phyloP scores from a whole-genome alignment of 2,888 invertebrate genomes.

The Tryphoninae sp. region DNA sequence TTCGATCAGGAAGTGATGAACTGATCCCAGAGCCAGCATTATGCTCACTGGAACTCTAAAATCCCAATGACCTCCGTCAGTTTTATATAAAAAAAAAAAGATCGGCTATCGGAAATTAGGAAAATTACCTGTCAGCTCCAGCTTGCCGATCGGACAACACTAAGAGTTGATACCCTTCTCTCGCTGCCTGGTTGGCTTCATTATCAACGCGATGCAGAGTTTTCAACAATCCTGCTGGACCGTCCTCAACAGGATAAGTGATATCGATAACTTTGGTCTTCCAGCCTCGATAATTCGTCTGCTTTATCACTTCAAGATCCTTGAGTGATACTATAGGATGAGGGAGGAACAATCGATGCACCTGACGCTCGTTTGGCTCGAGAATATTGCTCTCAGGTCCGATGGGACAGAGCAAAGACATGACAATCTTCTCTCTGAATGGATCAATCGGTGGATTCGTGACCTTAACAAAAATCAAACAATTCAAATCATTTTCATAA shows the following conservation, averaged over 20 bases:
- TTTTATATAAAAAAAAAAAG: not conserved
- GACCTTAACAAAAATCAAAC: constrained; percentile 82
- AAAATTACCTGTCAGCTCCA: constrained; percentile 82
- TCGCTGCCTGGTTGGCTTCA: constrained; percentile 91
- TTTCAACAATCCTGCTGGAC: constrained; percentile 88
- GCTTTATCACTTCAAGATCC: constrained; percentile 94
- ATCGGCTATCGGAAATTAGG: not conserved
- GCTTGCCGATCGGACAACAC: constrained; percentile 92
- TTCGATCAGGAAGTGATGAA: constrained; percentile 97
- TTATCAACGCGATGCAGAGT: constrained; percentile 91
- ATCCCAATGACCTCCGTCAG: constrained; percentile 25
- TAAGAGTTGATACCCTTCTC: constrained; percentile 90
- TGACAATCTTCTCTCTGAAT: constrained; percentile 98
- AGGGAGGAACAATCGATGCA: constrained; percentile 94
- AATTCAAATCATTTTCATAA: not conserved
- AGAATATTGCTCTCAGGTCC: constrained; percentile 98
- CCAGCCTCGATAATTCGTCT: constrained; percentile 94
- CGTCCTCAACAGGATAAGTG: constrained; percentile 91
- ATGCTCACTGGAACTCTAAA: constrained; percentile 89
- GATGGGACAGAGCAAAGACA: constrained; percentile 98
- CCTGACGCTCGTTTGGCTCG: constrained; percentile 93
- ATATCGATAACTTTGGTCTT: constrained; percentile 93
- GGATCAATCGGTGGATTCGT: constrained; percentile 99
- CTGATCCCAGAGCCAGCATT: constrained; percentile 93
- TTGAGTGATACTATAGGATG: constrained; percentile 96